Conservation (phyloP, 2,888 invertebrate species). For the Augiades crinisus region DNA sequence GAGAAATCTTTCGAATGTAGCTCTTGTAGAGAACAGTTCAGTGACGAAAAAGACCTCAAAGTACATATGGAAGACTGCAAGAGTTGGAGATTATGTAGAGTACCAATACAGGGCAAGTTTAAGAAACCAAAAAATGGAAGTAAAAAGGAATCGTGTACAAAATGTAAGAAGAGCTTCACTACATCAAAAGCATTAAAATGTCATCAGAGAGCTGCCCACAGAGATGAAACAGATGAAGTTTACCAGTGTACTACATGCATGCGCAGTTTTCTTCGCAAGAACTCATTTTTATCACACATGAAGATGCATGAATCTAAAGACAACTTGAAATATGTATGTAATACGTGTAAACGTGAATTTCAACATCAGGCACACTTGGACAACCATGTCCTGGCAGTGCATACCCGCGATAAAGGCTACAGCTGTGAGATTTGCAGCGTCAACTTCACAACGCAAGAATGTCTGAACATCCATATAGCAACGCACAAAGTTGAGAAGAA, state of each 20-base stretch:
- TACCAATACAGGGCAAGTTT: not conserved
- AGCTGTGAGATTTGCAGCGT: slow-evolving; percentile 70
- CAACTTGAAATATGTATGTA: slow-evolving; percentile 49
- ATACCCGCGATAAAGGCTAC: slow-evolving; percentile 66
- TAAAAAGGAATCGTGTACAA: slow-evolving; percentile 17
- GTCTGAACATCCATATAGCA: slow-evolving; percentile 9
- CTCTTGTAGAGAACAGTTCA: slow-evolving; percentile 8
- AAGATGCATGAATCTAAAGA: slow-evolving; percentile 52
- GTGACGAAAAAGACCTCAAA: slow-evolving; percentile 15
- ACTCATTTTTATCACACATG: slow-evolving; percentile 53
- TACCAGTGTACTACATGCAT: slow-evolving; percentile 60
- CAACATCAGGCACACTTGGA: slow-evolving; percentile 78
- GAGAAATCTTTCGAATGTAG: slow-evolving; percentile 27
- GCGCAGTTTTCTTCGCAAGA: slow-evolving; percentile 57
- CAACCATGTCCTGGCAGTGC: slow-evolving; percentile 71
- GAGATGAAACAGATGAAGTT: slow-evolving; percentile 22
- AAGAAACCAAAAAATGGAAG: slow-evolving; percentile 1
- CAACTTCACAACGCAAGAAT: slow-evolving; percentile 53
- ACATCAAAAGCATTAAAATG: slow-evolving; percentile 1
- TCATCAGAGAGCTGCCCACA: slow-evolving; percentile 14
- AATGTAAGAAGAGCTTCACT: slow-evolving; percentile 19
- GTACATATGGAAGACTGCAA: slow-evolving; percentile 22
- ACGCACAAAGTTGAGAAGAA: slow-evolving; percentile 55
- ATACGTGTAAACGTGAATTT: slow-evolving; percentile 74
- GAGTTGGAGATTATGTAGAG: not conserved